Conservation (phyloP, 2,797 vertebrate genomes). For the Zenarchopterus dispar region DNA sequence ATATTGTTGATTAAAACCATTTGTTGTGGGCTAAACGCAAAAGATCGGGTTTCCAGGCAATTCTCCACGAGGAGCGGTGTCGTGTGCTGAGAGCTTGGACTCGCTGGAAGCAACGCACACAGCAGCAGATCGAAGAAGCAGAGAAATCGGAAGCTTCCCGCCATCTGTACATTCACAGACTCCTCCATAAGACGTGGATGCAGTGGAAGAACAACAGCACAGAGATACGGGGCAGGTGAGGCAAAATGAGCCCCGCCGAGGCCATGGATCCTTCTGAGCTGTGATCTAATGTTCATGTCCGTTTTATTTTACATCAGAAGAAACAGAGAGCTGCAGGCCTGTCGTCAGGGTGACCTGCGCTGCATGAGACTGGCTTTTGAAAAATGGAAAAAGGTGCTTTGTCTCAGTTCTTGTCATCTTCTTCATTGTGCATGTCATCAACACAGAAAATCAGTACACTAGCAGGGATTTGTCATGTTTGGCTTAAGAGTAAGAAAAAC, state of each 20-base stretch:
- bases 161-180: slow-evolving; percentile 46
- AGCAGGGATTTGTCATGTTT: too few relatives aligned
- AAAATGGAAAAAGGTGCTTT: slow-evolving; percentile 87
- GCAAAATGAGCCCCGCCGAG: background rate
- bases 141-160: slow-evolving; percentile 65
- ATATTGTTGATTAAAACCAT: background rate
- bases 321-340: slow-evolving; percentile 72
- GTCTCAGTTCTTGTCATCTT: background rate
- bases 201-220: slow-evolving; percentile 81
- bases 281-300: background rate
- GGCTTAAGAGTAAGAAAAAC: too few relatives aligned
- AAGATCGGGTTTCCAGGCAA: slow-evolving; percentile 76
- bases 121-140: slow-evolving; percentile 57
- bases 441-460: too few relatives aligned
- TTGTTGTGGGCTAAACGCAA: background rate
- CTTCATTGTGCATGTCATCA: background rate
- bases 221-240: slow-evolving; percentile 63
- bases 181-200: slow-evolving; percentile 74
- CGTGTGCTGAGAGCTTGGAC: slow-evolving; percentile 77
- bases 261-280: background rate
- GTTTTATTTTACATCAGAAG: slow-evolving; percentile 72
- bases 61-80: slow-evolving; percentile 79
- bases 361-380: slow-evolving; percentile 78
- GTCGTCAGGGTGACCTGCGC: slow-evolving; percentile 59
- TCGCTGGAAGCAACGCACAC: slow-evolving; percentile 76